Evolutionary conservation across 2,113 vertebrate genomes (phyloP), one percentile per base, ranked within the genome.

Genomic region (Triplophysa rosa): DNA sequence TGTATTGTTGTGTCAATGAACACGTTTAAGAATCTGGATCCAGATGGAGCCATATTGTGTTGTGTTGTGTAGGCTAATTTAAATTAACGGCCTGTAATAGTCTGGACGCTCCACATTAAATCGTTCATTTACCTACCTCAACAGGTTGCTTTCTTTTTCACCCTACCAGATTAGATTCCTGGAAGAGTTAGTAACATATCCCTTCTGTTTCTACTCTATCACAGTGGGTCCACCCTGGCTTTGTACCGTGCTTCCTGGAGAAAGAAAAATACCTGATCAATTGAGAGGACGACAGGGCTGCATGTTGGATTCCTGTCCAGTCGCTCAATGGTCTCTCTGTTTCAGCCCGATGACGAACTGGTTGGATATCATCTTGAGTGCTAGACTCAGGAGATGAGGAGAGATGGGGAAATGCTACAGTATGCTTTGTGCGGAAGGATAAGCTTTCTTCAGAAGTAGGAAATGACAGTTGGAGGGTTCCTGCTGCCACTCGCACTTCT

Each of bases 381-480:
- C 81, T 78, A 19, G 26, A 81, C 86, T 87, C 71, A 33, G 49
- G 72, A 66, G 26, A 71, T 49, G 23, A 40, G 16, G 42, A 33
- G 29, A 45, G 81, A 77, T 21, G 62, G 79, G 63, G 21, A 72
- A 88, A 88, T 86, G 87, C 85, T 89, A 85, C 8, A 76, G 84
- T 84, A 82, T 82, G 84, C 89, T 88, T 87, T 87, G 45, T 70
- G 79, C 80, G 69, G 66, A 77, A 66, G 70, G 88, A 90, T 92
- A 86, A 47, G 76, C n/a, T 91, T 92, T 91, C 89, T 83, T 86
- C 88, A 88, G 87, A 83, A 90, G 89, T 89, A 89, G 92, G 90
- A 92, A 92, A 89, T 87, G 87, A 91, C 89, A 89, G 87, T 90
- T 88, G 87, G 87, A 89, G 85, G 86, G 85, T 92, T 92, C 89